Evolutionary conservation across 2,888 invertebrate genomes (phyloP), one percentile per base, ranked within the genome.

Genomic region (Palloptera scutellata): DNA sequence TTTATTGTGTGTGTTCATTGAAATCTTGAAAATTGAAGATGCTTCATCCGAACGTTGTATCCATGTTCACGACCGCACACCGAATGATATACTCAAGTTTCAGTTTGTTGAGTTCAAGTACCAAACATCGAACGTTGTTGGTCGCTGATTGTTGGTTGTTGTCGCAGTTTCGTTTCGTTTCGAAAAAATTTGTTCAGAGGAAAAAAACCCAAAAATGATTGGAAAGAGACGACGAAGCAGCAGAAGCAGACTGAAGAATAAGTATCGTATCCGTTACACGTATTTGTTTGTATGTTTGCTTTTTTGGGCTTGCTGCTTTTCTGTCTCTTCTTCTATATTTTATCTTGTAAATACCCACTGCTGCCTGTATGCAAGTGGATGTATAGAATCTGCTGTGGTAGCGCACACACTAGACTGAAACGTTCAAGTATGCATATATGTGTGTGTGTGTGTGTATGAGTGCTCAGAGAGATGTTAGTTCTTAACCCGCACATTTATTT

Each of bases 51-150:
- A 74, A 78, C 72, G 81, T 76, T 79, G 79, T 79, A 76, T 78
- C 75, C 77, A 73, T 76, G 76, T 78, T 77, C 78, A 78, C 80
- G 79, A 79, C 79, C 82, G 74, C 79, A 76, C 79, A 79, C 77
- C 74, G 75, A 80, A 77, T 81, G 79, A 81, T 78, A 70, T 65
- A 68, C 65, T 65, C 69, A 69, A 67, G 64, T 63, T 43, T 60
- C 66, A 42, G 69, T 64, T 68, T 69, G 68, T 69, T 72, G 69
- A 67, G 72, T 71, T 58, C 68, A 69, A 70, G 67, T 57, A 61
- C 45, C 55, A 55, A 11, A 12, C 17, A 4, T 54, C 12, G 48
- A 13, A 48, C 19, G 15, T 17, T n/a, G 52, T 41, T 30, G 30
- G 43, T 42, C 53, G 63, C 59, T 52, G 52, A 48, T 30, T 30